A percentile compares a stretch with the other conserved stretches of the same genome.
Conservation (phyloP, 2,113 vertebrate genomes). For the Passer domesticus region DNA sequence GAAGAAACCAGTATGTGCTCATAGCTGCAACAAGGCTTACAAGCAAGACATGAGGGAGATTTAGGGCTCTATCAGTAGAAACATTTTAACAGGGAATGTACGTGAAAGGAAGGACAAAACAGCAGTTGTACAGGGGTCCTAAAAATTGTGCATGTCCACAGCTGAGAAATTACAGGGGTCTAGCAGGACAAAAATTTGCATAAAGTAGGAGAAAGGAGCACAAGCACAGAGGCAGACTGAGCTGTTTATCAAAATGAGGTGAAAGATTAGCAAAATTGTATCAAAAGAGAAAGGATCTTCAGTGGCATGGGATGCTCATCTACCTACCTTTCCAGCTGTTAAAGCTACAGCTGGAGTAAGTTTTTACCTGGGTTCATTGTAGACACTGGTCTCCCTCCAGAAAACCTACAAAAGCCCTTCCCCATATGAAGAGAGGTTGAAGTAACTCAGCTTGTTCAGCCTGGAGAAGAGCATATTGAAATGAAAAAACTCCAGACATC, state of each 20-base stretch:
- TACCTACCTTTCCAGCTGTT: neutral
- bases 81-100: neutral
- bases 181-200: neutral
- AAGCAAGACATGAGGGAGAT: neutral
- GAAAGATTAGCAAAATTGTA: neutral
- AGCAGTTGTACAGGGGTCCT: neutral
- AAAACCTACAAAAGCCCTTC: neutral
- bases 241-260: neutral
- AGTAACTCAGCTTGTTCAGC: rapidly evolving
- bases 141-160: neutral
- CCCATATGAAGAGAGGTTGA: neutral
- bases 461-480: neutral
- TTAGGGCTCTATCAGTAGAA: neutral
- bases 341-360: neutral
- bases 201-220: neutral
- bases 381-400: neutral
- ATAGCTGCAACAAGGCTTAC: neutral
- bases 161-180: neutral
- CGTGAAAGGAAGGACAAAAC: neutral
- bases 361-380: neutral
- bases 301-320: neutral
- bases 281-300: neutral
- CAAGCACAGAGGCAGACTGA: neutral
- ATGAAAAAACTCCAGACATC: neutral
- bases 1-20: neutral